Base-by-base conservation (phyloP, 2,797 vertebrate species). In the Macropodus opercularis region DNA sequence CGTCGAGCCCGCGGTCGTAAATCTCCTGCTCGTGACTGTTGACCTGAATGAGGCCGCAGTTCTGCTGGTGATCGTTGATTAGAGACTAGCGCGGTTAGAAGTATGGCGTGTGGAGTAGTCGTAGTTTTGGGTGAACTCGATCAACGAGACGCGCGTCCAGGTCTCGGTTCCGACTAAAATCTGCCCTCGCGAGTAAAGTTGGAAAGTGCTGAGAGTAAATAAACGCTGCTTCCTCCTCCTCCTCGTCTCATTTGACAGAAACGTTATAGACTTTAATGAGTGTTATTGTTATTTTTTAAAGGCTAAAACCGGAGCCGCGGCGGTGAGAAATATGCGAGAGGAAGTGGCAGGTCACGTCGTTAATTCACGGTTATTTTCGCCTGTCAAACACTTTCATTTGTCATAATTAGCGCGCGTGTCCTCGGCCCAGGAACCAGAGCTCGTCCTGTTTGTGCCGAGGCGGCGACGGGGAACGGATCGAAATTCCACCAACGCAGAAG, bases 351-450 rank as follows among this genome's bases (percentile, higher is more conserved):
- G 64, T 82, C 77, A 75, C 62, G 44, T 56, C 79, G 79, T 81
- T 87, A 79, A 83, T 83, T 77, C 75, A 26, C 68, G 76, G 38
- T 72, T 74, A 72, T 87, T 86, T 74, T 80, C 63, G 67, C 64
- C 69, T 87, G 89, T 88, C 89, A 89, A 82, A 82, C 86, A 65
- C 69, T 67, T 61, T 85, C 73, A 81, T 89, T 85, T 83, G 88
- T 89, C 84, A 84, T 79, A 77, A 89, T 90, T 88, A 89, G 1
- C 29, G 75, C 80, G 71, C 77, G 76, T 70, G 83, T 74, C 70
- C 58, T 54, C 44, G 40, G 41, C 36, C 53, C 51, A 19, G 61
- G 65, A 51, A 31, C 72, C 60, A 48, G 67, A 40, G 24, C 59
- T 41, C 60, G 15, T 31, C 7, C 52, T 7, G 15, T 57, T 50